These are phyloP conservation scores for Drosophila longiperda DNA, from an alignment of 2,888 invertebrate species.

Conservation along the genomic window DNA sequence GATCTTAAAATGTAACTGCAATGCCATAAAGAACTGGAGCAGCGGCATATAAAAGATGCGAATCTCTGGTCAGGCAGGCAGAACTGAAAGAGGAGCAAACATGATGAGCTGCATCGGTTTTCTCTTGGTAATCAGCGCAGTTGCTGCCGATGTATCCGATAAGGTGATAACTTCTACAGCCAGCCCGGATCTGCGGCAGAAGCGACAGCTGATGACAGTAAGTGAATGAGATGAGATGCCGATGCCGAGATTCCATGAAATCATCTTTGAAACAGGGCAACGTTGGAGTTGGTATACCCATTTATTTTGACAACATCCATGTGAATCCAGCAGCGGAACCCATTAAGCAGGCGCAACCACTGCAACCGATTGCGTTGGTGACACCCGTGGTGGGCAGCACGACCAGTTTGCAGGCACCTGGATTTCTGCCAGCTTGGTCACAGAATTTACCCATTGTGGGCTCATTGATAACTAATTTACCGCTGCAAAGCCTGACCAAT, in stretches of 20 bases:
- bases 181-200: slow-evolving; percentile 39
- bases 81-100: slow-evolving; percentile 19
- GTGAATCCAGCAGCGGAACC: slow-evolving; percentile 27
- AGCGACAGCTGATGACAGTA: slow-evolving; percentile 60
- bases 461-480: slow-evolving; percentile 67
- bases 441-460: slow-evolving; percentile 76
- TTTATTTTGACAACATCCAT: slow-evolving; percentile 56
- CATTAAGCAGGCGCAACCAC: slow-evolving; percentile 13
- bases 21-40: neutral
- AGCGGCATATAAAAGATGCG: slow-evolving; percentile 23
- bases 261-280: slow-evolving; percentile 17
- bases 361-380: slow-evolving; percentile 65
- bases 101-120: slow-evolving; percentile 53
- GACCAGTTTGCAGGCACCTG: slow-evolving; percentile 34
- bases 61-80: neutral
- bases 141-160: slow-evolving; percentile 12
- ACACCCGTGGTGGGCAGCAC: slow-evolving; percentile 57
- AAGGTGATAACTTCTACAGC: slow-evolving; percentile 4
- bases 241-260: neutral
- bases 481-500: slow-evolving; percentile 54
- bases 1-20: slow-evolving; percentile 5
- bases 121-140: slow-evolving; percentile 38
- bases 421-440: slow-evolving; percentile 62
- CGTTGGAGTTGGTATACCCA: slow-evolving; percentile 41
- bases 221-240: neutral